Evolutionary conservation across 2,888 invertebrate species (phyloP).

Genomic region (Ferrisia virgata): DNA sequence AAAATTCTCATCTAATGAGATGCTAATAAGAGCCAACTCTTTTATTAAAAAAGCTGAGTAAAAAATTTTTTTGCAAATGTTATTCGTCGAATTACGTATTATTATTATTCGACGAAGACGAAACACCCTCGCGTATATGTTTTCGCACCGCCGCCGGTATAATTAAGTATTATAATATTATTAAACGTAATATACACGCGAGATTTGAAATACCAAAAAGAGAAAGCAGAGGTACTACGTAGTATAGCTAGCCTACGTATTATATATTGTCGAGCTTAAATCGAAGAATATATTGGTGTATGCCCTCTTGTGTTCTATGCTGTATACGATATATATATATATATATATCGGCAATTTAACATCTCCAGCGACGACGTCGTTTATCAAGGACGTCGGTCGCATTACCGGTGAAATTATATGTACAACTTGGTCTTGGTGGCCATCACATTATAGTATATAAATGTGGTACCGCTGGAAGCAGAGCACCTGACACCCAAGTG

Average conservation of each 20-base stretch:
- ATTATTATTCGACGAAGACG: neutral
- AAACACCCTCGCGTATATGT: neutral
- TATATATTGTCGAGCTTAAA: neutral
- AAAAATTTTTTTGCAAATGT: neutral
- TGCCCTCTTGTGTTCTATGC: neutral
- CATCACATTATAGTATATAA: neutral
- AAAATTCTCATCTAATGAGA: neutral
- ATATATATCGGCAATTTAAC: neutral
- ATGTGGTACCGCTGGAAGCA: neutral
- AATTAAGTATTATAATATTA: neutral
- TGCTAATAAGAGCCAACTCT: neutral
- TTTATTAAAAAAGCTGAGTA: neutral
- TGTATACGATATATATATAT: no score
- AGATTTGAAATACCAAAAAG: neutral
- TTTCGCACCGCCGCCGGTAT: no score
- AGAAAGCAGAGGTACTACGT: neutral
- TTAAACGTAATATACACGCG: no score
- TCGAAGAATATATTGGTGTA: neutral
- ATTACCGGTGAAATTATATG: conserved; percentile 15
- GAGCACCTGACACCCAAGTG: neutral
- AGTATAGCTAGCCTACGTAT: no score
- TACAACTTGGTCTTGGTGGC: no score
- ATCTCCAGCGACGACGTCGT: neutral
- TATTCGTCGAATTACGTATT: no score
- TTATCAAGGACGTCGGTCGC: conserved; percentile 24